Base-by-base conservation (phyloP, 2,797 vertebrate species). In the Halcyon smyrnensis region DNA sequence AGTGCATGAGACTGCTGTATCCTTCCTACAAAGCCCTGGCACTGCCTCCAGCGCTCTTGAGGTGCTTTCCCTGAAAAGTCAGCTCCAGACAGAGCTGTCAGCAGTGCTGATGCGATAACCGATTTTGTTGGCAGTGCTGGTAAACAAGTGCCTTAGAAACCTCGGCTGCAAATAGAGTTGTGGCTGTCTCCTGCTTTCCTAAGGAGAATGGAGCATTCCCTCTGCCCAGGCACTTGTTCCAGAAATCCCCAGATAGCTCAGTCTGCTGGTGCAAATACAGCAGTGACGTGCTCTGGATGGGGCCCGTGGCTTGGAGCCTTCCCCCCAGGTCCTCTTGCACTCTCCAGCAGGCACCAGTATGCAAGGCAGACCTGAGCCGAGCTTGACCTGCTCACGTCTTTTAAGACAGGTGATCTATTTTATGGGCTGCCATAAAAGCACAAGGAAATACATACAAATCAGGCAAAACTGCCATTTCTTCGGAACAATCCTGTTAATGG, bases 141-240 rank as follows among this genome's bases (percentile, higher is more conserved):
- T 94, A 95, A 95, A 96, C 90, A 96, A 95, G 75, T n/a, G 84
- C 82, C 90, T 95, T 87, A 82, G 90, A 94, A 96, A 89, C 54
- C 78, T 87, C 91, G 7, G 13, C 93, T 93, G 89, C 84, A 96
- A 96, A 95, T 57, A 91, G 81, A 96, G 87, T 79, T 94, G 91
- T 95, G 91, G 75, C 95, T 96, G 91, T 69, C 95, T 96, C 67
- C 71, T 28, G 67, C 79, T 85, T 68, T 79, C 54, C 59, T 51
- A 16, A 65, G 74, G 67, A 89, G 75, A 70, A 75, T 4, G 56
- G 78, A 65, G 56, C 65, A 46, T 60, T 24, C 39, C 57, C 28
- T n/a, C 8, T 5, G 3, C 59, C 28, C 83, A 83, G 71, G 59
- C 17, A 3, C 60, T 90, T 84, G 59, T 39, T 48, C 57, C 0